Evolutionary conservation across 2,797 vertebrate species (phyloP).

Genomic region (Acanthurus leucopareius): DNA sequence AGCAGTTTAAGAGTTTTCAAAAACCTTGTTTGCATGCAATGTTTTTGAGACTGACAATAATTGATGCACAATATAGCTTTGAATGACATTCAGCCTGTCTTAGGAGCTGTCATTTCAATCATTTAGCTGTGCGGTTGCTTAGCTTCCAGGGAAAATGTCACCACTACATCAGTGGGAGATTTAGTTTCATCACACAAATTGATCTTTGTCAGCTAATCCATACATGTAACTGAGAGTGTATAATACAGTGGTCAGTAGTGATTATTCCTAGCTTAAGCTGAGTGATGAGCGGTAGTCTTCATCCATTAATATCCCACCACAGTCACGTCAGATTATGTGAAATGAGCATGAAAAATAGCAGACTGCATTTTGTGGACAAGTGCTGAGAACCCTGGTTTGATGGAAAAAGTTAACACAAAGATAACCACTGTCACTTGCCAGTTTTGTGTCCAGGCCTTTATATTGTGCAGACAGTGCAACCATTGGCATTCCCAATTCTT

Average conservation of each 20-base stretch:
- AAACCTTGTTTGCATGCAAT: no score
- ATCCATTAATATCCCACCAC: not conserved
- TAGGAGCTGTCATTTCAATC: not conserved
- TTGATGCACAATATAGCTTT: not conserved
- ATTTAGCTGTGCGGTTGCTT: not conserved
- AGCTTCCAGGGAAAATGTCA: not conserved
- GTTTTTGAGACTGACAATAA: no score
- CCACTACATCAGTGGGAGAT: constrained; percentile 14
- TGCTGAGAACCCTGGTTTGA: not conserved
- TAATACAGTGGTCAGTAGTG: constrained; percentile 13
- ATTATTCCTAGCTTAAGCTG: constrained; percentile 12
- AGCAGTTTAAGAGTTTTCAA: no score
- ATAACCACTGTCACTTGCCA: not conserved
- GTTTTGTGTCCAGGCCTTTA: not conserved
- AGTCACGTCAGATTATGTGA: not conserved
- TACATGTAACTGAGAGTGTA: constrained; percentile 18
- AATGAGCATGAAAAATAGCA: not conserved
- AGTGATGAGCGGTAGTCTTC: not conserved
- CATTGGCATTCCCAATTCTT: no score
- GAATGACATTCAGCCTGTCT: not conserved
- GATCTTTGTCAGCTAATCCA: constrained; percentile 46
- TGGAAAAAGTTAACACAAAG: not conserved
- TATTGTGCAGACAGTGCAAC: not conserved
- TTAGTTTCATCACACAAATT: constrained; percentile 28
- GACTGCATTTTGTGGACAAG: not conserved